These are phyloP conservation scores for Coreius guichenoti DNA, from an alignment of 2,797 vertebrate species.

Conservation along the genomic window DNA sequence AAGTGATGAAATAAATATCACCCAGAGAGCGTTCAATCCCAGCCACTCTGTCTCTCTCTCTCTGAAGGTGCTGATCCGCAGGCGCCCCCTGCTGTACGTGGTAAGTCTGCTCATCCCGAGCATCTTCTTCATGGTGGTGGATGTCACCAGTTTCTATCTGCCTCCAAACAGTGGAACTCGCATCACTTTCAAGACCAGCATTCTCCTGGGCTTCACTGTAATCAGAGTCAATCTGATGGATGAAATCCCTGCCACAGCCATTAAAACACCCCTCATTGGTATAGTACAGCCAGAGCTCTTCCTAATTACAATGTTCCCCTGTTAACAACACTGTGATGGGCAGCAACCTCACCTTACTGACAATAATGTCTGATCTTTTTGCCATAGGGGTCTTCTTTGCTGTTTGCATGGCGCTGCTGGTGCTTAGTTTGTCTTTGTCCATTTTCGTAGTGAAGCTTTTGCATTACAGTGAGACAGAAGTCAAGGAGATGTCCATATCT, in stretches of 20 bases:
- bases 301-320: neutral
- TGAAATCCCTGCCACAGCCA: constrained; percentile 77
- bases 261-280: constrained; percentile 86
- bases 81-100: constrained; percentile 84
- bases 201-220: constrained; percentile 87
- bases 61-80: constrained; percentile 83
- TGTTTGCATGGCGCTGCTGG: constrained; percentile 86
- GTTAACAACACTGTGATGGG: neutral
- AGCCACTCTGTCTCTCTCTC: neutral
- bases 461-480: constrained; percentile 74
- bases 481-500: constrained; percentile 73
- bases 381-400: constrained; percentile 83
- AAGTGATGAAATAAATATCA: constrained; percentile 27
- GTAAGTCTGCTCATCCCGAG: constrained; percentile 82
- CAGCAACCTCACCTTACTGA: constrained; percentile 7
- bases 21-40: neutral
- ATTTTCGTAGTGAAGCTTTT: constrained; percentile 86
- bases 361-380: neutral
- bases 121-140: constrained; percentile 88
- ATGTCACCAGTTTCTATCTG: constrained; percentile 87
- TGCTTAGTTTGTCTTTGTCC: constrained; percentile 86
- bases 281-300: neutral
- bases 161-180: constrained; percentile 82
- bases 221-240: constrained; percentile 86
- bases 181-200: constrained; percentile 85